These are phyloP conservation scores for Elysia crispata DNA, from an alignment of 2,888 invertebrate genomes.

Conservation along the genomic window DNA sequence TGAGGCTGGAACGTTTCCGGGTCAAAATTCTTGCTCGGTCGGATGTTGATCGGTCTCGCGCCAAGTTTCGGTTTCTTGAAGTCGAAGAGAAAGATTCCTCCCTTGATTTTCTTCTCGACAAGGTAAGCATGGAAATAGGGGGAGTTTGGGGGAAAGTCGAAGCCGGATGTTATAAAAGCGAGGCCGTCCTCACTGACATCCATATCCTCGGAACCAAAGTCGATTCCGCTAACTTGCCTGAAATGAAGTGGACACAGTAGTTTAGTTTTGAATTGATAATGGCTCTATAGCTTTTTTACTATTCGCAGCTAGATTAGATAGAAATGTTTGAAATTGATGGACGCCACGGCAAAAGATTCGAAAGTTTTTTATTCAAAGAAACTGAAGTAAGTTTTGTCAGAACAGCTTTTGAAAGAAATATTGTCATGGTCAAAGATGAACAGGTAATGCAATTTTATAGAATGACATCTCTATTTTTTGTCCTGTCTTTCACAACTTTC, in stretches of 20 bases:
- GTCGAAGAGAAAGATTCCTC: constrained; percentile 59
- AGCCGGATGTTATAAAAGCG: constrained; percentile 62
- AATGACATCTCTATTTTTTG: too few species aligned
- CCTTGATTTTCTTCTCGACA: constrained; percentile 53
- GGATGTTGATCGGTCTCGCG: constrained; percentile 54
- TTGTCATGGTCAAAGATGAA: too few species aligned
- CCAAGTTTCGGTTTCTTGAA: constrained; percentile 57
- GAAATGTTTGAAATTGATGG: too few species aligned
- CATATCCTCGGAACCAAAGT: constrained; percentile 65
- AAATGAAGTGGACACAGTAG: background rate
- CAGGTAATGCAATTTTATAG: too few species aligned
- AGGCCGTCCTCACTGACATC: constrained; percentile 63
- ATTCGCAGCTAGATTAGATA: too few species aligned
- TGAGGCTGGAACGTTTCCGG: constrained; percentile 54
- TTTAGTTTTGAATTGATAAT: background rate
- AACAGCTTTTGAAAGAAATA: too few species aligned
- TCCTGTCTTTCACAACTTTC: too few species aligned
- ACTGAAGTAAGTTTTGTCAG: too few species aligned
- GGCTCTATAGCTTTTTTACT: too few species aligned
- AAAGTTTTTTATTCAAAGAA: too few species aligned
- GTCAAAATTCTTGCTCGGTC: constrained; percentile 49
- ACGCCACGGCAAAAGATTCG: too few species aligned
- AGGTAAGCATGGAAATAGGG: constrained; percentile 39
- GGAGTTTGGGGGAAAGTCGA: background rate
- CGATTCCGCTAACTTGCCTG: constrained; percentile 31